A percentile compares a stretch with the other conserved stretches of the same genome.
Evolutionary conservation across 2,888 invertebrate species (phyloP).

Genomic region (Elgonia sp.): DNA sequence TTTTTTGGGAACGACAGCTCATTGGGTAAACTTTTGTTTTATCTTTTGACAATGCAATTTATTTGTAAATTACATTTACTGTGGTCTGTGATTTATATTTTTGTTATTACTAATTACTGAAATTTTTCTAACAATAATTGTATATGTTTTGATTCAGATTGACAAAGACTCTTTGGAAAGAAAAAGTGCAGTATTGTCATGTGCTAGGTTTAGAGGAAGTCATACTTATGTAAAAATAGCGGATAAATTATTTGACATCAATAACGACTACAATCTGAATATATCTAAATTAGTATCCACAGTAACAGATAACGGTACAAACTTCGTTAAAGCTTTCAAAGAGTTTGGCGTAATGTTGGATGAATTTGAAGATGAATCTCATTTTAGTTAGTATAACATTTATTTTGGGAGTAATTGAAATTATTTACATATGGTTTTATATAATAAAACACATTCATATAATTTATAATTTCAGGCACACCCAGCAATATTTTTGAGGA

Average conservation of each 20-base stretch:
- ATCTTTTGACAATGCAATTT: neutral
- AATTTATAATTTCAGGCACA: too few species aligned
- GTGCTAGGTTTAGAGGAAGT: neutral
- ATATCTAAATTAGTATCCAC: conserved; percentile 22
- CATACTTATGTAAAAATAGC: conserved; percentile 37
- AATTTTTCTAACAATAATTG: neutral
- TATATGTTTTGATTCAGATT: conserved; percentile 3
- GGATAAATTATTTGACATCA: conserved; percentile 13
- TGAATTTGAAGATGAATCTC: too few species aligned
- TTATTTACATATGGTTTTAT: too few species aligned
- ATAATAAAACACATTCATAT: too few species aligned
- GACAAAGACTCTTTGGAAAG: conserved; percentile 2
- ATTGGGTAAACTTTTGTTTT: conserved; percentile 7
- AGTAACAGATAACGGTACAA: conserved; percentile 31
- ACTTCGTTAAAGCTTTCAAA: conserved; percentile 29
- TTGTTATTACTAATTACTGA: neutral
- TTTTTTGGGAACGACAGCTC: neutral
- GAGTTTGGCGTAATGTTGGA: too few species aligned
- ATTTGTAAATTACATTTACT: neutral
- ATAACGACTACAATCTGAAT: conserved; percentile 13
- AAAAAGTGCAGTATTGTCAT: conserved; percentile 16
- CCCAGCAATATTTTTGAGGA: too few species aligned
- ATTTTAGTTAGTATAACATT: too few species aligned
- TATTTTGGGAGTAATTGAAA: too few species aligned
- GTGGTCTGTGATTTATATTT: neutral